Conservation (phyloP, 2,113 vertebrate genomes). For the Rostratula benghalensis region DNA sequence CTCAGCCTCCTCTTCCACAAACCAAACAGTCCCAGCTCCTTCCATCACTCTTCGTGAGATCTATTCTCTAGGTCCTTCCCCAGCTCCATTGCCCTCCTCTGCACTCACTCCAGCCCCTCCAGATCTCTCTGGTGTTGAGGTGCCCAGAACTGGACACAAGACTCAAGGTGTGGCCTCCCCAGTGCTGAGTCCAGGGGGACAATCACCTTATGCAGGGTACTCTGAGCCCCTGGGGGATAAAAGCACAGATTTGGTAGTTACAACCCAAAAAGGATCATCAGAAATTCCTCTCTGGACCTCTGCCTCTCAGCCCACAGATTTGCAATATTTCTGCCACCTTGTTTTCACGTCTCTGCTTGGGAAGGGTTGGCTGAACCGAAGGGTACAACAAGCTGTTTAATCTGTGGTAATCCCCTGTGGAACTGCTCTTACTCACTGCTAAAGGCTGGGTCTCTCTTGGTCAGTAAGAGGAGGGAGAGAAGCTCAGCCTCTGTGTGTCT, state of each 20-base stretch:
- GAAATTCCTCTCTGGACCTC: background rate
- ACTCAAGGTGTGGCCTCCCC: too few species aligned
- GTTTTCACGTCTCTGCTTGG: background rate
- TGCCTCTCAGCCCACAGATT: background rate
- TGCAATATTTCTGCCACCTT: background rate
- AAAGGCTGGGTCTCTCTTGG: background rate
- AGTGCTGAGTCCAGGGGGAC: too few species aligned
- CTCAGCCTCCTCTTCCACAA: too few species aligned
- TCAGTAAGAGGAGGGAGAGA: background rate
- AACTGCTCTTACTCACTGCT: background rate
- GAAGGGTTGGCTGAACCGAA: background rate
- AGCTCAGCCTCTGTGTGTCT: accelerated
- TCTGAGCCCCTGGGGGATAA: background rate
- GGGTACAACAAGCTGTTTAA: background rate
- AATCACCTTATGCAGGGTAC: background rate
- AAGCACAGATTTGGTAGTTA: background rate
- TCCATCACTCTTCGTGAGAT: too few species aligned
- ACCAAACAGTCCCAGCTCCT: too few species aligned
- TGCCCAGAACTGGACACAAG: too few species aligned
- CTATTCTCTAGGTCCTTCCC: too few species aligned
- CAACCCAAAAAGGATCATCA: background rate
- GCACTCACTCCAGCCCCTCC: too few species aligned
- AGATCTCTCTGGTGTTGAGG: too few species aligned
- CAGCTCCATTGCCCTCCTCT: too few species aligned
- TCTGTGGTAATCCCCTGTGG: background rate